phyloP scores from a whole-genome alignment of 1,140 invertebrate species.

The Tribolium madens region DNA sequence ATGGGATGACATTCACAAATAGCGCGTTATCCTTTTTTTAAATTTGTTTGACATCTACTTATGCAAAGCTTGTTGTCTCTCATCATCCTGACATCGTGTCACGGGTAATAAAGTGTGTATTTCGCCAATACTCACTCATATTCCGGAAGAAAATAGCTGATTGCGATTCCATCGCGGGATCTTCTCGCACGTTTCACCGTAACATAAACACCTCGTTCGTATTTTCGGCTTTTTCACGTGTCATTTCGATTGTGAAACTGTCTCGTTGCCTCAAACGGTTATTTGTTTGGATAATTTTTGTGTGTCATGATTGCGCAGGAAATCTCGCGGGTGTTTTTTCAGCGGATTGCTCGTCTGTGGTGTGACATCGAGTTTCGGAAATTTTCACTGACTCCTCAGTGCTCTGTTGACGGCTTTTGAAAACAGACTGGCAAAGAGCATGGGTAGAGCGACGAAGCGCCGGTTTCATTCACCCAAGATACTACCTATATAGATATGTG shows the following conservation, averaged over 20 bases:
- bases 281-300: constrained; percentile 16
- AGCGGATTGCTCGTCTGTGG: not conserved
- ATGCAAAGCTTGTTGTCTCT: constrained; percentile 27
- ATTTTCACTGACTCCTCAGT: constrained; percentile 31
- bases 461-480: constrained; percentile 48
- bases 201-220: constrained; percentile 21
- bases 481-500: constrained; percentile 46
- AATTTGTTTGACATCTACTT: constrained; percentile 27
- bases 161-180: too few relatives aligned
- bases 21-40: constrained; percentile 1
- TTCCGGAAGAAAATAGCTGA: too few relatives aligned
- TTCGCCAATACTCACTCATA: too few relatives aligned
- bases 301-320: constrained; percentile 10
- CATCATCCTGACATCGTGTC: constrained; percentile 10
- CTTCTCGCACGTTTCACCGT: constrained; percentile 5
- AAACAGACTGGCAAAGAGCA: constrained; percentile 47
- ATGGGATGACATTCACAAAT: constrained; percentile 22
- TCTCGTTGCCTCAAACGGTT: not conserved
- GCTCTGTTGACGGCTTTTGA: constrained; percentile 40
- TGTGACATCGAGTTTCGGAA: constrained; percentile 3
- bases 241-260: constrained; percentile 22
- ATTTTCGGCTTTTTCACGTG: constrained; percentile 6
- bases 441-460: constrained; percentile 33
- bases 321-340: not conserved
- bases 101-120: constrained; percentile 15